Conservation (phyloP, 2,888 invertebrate species). For the Ceramica pisi region DNA sequence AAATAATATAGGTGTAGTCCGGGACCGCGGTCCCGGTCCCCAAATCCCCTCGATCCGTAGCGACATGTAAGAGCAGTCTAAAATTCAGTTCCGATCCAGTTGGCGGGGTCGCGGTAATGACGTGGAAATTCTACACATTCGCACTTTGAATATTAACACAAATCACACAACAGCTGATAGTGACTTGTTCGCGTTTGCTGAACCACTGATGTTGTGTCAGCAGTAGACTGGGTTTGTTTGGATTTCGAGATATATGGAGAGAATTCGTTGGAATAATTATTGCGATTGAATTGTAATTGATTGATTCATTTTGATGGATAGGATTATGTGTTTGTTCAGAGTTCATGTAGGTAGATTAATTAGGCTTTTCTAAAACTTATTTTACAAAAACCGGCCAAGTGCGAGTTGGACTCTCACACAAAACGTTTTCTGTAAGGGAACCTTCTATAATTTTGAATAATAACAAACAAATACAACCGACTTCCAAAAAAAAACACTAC, state of each 20-base stretch:
- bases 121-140: conserved; percentile 64
- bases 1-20: too few relatives aligned
- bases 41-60: too few relatives aligned
- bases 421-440: too few relatives aligned
- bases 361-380: background rate
- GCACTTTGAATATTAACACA: conserved; percentile 63
- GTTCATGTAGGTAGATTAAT: background rate
- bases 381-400: too few relatives aligned
- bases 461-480: too few relatives aligned
- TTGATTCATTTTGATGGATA: background rate
- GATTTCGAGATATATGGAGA: background rate
- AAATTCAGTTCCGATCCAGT: conserved; percentile 36
- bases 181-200: conserved; percentile 44
- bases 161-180: conserved; percentile 66
- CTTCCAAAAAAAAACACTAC: too few relatives aligned
- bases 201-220: conserved; percentile 34
- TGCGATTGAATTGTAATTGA: background rate
- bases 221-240: conserved; percentile 11
- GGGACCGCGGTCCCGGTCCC: too few relatives aligned
- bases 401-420: too few relatives aligned
- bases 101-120: conserved; percentile 53
- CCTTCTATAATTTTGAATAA: too few relatives aligned
- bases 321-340: background rate
- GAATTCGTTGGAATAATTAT: conserved; percentile 5
- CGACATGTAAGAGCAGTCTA: background rate